Evolutionary conservation across 2,888 invertebrate genomes (phyloP).

Genomic region (Idaea biselata): DNA sequence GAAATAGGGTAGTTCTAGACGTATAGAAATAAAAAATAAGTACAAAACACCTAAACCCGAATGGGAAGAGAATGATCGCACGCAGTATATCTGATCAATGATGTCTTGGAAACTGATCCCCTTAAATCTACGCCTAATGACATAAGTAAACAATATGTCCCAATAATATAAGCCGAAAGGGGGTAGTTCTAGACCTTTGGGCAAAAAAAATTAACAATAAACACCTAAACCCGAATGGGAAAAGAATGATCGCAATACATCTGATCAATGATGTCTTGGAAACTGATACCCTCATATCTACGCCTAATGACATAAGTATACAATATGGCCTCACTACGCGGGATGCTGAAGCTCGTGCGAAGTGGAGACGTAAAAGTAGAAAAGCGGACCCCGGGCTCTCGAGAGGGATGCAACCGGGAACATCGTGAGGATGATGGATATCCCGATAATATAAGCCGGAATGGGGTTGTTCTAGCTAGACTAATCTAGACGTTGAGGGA

Average conservation of each 20-base stretch:
- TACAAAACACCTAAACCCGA: constrained; percentile 94
- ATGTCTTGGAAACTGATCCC: constrained; percentile 94
- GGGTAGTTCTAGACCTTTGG: constrained; percentile 84
- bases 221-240: constrained; percentile 92
- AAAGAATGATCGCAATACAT: constrained; percentile 92
- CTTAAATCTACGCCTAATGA: constrained; percentile 93
- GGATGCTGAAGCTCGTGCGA: too few relatives aligned
- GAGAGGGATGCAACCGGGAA: too few relatives aligned
- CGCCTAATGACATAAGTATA: constrained; percentile 89
- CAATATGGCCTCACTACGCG: too few relatives aligned
- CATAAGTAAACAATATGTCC: constrained; percentile 68
- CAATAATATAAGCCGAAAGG: too few relatives aligned
- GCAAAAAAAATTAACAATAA: constrained; percentile 89
- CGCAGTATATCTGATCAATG: constrained; percentile 93
- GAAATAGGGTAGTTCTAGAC: too few relatives aligned
- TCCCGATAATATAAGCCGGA: too few relatives aligned
- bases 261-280: constrained; percentile 95
- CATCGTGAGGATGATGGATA: too few relatives aligned
- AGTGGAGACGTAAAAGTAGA: too few relatives aligned
- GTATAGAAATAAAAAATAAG: too few relatives aligned
- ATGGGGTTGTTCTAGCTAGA: too few relatives aligned
- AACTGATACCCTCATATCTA: constrained; percentile 91
- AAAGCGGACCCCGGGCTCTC: too few relatives aligned
- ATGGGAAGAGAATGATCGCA: constrained; percentile 91
- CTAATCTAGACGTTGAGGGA: too few relatives aligned